Percentiles rank a stretch among this genome's conserved stretches.
phyloP scores from a whole-genome alignment of 2,888 invertebrate species.

The Podabrus alpinus region DNA sequence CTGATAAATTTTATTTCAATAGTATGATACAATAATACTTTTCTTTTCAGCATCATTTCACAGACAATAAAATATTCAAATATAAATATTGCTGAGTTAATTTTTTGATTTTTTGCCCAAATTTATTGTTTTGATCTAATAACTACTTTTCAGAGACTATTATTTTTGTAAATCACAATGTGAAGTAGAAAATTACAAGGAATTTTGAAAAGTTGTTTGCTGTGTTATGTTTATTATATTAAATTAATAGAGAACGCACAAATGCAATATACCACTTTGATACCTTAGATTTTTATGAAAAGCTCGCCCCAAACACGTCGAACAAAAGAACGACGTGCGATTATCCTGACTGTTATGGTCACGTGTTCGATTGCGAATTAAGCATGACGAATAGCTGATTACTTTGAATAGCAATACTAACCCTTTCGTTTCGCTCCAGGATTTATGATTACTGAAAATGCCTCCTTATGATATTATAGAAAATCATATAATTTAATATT shows the following conservation, averaged over 20 bases:
- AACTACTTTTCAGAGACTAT: background rate
- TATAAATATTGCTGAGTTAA: background rate
- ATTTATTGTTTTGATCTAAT: background rate
- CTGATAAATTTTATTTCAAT: conserved; percentile 43
- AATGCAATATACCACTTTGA: background rate
- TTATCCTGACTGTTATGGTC: conserved; percentile 46
- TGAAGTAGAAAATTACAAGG: background rate
- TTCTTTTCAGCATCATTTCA: background rate
- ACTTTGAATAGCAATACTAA: conserved; percentile 33
- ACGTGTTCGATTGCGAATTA: conserved; percentile 52
- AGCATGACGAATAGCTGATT: conserved; percentile 54
- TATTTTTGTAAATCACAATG: background rate
- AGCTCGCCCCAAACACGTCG: conserved; percentile 6
- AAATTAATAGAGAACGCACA: background rate
- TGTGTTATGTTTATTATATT: background rate
- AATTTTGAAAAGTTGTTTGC: background rate
- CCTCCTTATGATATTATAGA: background rate
- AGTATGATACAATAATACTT: background rate
- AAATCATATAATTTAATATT: background rate
- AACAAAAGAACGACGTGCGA: conserved; percentile 37
- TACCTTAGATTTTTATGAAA: conserved; percentile 2
- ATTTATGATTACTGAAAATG: background rate
- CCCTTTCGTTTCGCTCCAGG: background rate
- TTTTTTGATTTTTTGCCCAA: background rate
- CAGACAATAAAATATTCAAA: background rate